phyloP scores from a whole-genome alignment of 23 tunicate genomes.

The Aplidium turbinatum region DNA sequence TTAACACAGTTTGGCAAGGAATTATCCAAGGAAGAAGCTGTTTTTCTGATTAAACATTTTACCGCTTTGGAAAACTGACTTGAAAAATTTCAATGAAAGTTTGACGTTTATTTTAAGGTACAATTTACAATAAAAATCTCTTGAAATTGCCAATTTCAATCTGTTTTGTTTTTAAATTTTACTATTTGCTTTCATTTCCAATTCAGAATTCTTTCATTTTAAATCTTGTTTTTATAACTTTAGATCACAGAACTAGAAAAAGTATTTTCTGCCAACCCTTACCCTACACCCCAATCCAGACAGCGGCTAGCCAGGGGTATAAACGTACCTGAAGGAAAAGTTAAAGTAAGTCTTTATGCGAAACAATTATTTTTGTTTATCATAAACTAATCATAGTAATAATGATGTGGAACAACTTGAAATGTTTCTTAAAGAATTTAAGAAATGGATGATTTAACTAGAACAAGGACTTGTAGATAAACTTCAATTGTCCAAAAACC shows the following conservation, averaged over 20 bases:
- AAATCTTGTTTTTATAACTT: constrained; percentile 6
- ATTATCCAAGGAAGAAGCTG: too few relatives aligned
- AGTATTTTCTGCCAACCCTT: constrained; percentile 55
- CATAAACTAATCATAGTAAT: not conserved
- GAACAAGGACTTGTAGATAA: not conserved
- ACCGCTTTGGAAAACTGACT: too few relatives aligned
- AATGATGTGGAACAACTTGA: not conserved
- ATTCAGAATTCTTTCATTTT: too few relatives aligned
- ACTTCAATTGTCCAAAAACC: not conserved
- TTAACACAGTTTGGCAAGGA: too few relatives aligned
- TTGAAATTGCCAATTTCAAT: too few relatives aligned
- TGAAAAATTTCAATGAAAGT: too few relatives aligned
- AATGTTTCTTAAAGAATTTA: not conserved
- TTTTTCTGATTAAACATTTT: too few relatives aligned
- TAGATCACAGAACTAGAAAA: constrained; percentile 76
- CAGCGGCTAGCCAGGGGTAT: constrained; percentile 64
- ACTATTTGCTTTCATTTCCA: too few relatives aligned
- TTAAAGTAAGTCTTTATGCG: constrained; percentile 47
- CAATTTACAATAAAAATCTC: too few relatives aligned
- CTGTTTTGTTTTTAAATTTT: too few relatives aligned
- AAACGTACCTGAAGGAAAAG: constrained; percentile 84
- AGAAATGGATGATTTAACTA: too few relatives aligned
- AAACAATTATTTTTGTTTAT: not conserved
- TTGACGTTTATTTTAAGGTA: too few relatives aligned
- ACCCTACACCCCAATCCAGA: constrained; percentile 79